Conservation (phyloP, 2,797 vertebrate species). For the Ptychadena robeensis region DNA sequence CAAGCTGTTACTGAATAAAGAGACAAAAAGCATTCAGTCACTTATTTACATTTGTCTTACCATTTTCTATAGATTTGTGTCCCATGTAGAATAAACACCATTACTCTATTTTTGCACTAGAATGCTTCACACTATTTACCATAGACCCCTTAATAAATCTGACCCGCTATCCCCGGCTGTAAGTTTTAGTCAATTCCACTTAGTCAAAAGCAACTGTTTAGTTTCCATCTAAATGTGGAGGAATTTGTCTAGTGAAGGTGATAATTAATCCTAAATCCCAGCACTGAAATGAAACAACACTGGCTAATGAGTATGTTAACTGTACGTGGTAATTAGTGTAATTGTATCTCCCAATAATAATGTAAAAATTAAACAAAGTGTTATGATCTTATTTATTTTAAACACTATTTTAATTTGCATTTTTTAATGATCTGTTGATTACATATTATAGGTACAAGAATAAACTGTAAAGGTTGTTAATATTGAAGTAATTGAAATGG, state of each 20-base stretch:
- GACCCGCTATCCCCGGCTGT: neutral
- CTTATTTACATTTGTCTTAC: too few species aligned
- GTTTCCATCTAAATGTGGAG: slow-evolving; percentile 11
- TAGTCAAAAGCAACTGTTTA: neutral
- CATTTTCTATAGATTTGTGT: too few species aligned
- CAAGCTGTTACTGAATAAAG: too few species aligned
- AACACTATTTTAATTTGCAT: slow-evolving; percentile 30
- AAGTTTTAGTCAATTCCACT: neutral
- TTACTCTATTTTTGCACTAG: neutral
- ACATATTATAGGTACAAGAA: neutral
- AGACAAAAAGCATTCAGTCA: too few species aligned
- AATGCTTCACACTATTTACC: neutral
- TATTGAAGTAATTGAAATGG: neutral
- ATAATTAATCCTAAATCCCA: slow-evolving; percentile 41
- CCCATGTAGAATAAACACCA: too few species aligned
- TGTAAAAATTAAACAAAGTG: slow-evolving; percentile 7
- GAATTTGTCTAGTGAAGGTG: slow-evolving; percentile 6
- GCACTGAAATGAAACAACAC: slow-evolving; percentile 6
- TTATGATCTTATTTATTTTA: slow-evolving; percentile 38
- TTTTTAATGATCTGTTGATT: neutral
- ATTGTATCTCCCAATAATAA: slow-evolving; percentile 21
- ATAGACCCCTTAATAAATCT: neutral
- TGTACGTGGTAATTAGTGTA: slow-evolving; percentile 38
- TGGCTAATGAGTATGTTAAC: slow-evolving; percentile 13
- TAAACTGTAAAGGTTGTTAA: neutral